Percentiles rank a stretch among this genome's conserved stretches.
Evolutionary conservation across 2,888 invertebrate species (phyloP).

Genomic region (Drosophila kuntzei): DNA sequence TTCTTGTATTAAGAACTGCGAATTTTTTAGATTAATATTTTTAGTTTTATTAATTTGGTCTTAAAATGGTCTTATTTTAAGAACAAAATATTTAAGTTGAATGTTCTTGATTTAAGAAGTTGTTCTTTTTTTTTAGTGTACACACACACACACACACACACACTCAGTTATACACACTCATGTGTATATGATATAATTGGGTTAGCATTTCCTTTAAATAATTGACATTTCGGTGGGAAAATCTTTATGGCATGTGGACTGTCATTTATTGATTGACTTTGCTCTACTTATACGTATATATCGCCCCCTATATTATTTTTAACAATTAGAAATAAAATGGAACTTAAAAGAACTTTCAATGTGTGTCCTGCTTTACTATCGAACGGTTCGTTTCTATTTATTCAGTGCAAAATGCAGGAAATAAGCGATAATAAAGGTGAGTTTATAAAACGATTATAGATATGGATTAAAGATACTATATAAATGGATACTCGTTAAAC

Average conservation of each 20-base stretch:
- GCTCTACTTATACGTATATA: background rate
- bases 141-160: slow-evolving; percentile 13
- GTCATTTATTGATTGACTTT: slow-evolving; percentile 79
- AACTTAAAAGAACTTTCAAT: slow-evolving; percentile 50
- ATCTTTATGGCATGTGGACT: slow-evolving; percentile 64
- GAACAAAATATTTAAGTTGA: too few relatives aligned
- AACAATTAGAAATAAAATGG: slow-evolving; percentile 30
- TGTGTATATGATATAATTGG: slow-evolving; percentile 57
- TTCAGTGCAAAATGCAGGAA: slow-evolving; percentile 47
- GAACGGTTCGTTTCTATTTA: slow-evolving; percentile 43
- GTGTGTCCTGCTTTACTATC: slow-evolving; percentile 31
- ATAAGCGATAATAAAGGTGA: slow-evolving; percentile 48
- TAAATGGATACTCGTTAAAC: background rate
- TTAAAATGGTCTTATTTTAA: too few relatives aligned
- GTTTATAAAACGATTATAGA: slow-evolving; percentile 12
- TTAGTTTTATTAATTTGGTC: too few relatives aligned
- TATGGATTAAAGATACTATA: slow-evolving; percentile 3
- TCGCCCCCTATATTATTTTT: slow-evolving; percentile 31
- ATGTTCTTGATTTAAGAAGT: too few relatives aligned
- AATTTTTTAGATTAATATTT: too few relatives aligned
- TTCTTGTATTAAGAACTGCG: too few relatives aligned
- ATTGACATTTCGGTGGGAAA: slow-evolving; percentile 80
- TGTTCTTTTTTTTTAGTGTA: too few relatives aligned
- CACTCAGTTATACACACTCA: background rate
- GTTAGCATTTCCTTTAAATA: slow-evolving; percentile 60